phyloP scores from a whole-genome alignment of 2,888 invertebrate species.

The Hecatera dysodea region DNA sequence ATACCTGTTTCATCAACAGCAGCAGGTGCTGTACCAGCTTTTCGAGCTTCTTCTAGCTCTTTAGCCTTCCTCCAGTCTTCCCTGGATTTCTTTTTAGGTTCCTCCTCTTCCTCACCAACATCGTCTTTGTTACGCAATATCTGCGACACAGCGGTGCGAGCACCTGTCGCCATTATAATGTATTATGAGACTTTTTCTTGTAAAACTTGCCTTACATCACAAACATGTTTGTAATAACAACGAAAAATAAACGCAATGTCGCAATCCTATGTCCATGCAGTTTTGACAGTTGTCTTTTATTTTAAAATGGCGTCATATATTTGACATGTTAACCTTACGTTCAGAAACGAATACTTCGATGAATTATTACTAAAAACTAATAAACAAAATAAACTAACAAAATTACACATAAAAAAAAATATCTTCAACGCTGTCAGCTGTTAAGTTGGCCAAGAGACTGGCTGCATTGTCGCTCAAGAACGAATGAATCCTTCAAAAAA shows the following conservation, averaged over 20 bases:
- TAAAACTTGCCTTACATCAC: not conserved
- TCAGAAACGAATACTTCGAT: conserved; percentile 24
- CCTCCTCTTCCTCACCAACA: conserved; percentile 92
- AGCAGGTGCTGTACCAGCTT: conserved; percentile 98
- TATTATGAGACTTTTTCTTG: conserved; percentile 8
- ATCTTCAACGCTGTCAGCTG: too few species aligned
- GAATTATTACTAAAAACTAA: too few species aligned
- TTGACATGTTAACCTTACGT: conserved; percentile 33
- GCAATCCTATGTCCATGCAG: not conserved
- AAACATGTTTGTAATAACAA: not conserved
- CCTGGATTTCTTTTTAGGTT: conserved; percentile 96
- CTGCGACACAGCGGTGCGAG: conserved; percentile 92
- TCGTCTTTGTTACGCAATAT: conserved; percentile 92
- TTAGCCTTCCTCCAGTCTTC: conserved; percentile 99
- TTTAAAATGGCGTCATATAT: conserved; percentile 50
- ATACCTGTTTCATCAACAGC: conserved; percentile 94
- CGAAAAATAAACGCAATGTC: not conserved
- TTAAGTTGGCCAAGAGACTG: too few species aligned
- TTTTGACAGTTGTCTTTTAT: conserved; percentile 21
- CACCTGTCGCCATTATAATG: conserved; percentile 79
- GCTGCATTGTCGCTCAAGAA: too few species aligned
- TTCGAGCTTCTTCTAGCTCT: conserved; percentile 99
- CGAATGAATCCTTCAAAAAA: too few species aligned
- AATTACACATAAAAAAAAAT: too few species aligned
- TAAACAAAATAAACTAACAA: too few species aligned